Conservation (phyloP, 2,888 invertebrate genomes). For the Aplocera efformata region DNA sequence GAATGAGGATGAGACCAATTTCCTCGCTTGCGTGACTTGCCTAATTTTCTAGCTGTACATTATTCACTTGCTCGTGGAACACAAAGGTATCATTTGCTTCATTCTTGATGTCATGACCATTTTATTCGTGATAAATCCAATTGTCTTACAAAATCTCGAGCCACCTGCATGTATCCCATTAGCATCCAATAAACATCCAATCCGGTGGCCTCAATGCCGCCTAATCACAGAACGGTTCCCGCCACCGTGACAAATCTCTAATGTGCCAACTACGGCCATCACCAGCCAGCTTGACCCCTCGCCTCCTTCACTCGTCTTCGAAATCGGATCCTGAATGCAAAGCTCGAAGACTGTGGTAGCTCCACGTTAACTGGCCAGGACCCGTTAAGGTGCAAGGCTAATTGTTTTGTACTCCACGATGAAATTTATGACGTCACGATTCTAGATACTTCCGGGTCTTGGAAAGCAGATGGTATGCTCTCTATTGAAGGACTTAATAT, state of each 20-base stretch:
- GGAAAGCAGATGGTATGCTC: slow-evolving; percentile 17
- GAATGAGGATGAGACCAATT: no score
- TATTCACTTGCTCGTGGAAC: no score
- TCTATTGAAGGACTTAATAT: slow-evolving; percentile 16
- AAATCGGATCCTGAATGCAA: slow-evolving; percentile 16
- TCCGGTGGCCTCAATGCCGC: slow-evolving; percentile 31
- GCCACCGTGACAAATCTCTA: slow-evolving; percentile 62
- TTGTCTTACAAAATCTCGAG: slow-evolving; percentile 16
- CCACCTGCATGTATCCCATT: slow-evolving; percentile 22
- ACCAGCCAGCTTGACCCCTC: slow-evolving; percentile 37
- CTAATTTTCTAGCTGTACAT: no score
- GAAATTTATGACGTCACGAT: slow-evolving; percentile 63
- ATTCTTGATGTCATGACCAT: no score
- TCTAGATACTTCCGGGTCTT: slow-evolving; percentile 38
- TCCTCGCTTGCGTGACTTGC: no score
- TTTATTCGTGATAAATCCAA: slow-evolving; percentile 8
- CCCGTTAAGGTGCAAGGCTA: slow-evolving; percentile 58
- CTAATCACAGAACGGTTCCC: slow-evolving; percentile 45
- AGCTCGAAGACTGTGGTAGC: slow-evolving; percentile 18
- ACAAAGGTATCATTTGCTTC: no score
- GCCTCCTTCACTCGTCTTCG: slow-evolving; percentile 18
- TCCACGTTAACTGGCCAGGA: slow-evolving; percentile 35
- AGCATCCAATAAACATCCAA: slow-evolving; percentile 27
- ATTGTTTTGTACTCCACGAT: slow-evolving; percentile 53
- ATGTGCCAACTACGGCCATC: slow-evolving; percentile 43